phyloP scores from a whole-genome alignment of 2,888 invertebrate genomes.

The Xanthorhoe designata region DNA sequence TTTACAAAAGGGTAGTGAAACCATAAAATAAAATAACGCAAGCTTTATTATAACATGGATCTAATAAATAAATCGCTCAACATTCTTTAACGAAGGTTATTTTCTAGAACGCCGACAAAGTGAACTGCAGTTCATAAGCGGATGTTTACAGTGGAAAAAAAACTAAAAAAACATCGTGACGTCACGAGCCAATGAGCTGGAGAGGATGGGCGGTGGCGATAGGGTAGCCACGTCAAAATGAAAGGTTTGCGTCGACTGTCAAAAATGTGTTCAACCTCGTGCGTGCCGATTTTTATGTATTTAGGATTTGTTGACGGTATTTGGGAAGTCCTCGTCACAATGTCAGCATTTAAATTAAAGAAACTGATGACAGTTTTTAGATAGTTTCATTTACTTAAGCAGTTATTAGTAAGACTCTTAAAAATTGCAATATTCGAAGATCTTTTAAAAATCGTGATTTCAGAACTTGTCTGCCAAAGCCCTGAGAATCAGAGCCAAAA shows the following conservation, averaged over 20 bases:
- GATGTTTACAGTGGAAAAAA: conserved; percentile 75
- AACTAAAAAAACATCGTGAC: conserved; percentile 74
- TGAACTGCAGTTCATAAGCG: conserved; percentile 71
- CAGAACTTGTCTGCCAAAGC: no score
- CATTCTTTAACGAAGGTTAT: conserved; percentile 21
- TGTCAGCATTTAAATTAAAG: no score
- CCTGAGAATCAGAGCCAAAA: no score
- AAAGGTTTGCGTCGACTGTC: conserved; percentile 2
- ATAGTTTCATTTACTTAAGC: no score
- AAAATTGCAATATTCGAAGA: no score
- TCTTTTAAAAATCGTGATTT: no score
- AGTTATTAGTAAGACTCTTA: no score
- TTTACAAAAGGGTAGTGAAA: not conserved
- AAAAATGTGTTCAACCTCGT: not conserved
- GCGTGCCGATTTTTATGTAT: not conserved
- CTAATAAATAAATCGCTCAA: conserved; percentile 15
- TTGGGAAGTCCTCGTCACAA: no score
- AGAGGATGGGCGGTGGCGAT: conserved; percentile 59
- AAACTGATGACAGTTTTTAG: no score
- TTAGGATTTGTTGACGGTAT: not conserved
- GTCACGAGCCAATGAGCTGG: conserved; percentile 80
- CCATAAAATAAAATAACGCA: conserved; percentile 1
- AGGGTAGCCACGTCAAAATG: conserved; percentile 49
- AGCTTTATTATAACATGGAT: not conserved
- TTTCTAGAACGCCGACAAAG: conserved; percentile 54